These are phyloP conservation scores for Druceiella hillmani DNA, from an alignment of 2,888 invertebrate species.

Conservation along the genomic window DNA sequence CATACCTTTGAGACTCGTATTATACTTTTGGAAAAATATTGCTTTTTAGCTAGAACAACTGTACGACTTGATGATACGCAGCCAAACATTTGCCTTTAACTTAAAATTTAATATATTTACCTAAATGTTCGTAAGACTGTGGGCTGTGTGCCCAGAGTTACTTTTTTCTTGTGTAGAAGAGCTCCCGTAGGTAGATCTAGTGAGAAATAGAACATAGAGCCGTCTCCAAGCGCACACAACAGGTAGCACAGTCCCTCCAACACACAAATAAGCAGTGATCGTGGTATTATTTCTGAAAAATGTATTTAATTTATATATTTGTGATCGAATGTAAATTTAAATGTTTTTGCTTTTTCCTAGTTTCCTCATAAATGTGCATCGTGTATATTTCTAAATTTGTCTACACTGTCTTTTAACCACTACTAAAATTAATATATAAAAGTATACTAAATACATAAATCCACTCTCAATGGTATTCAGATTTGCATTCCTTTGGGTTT, in stretches of 20 bases:
- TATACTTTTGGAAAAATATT: neutral
- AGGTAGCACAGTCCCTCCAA: constrained; percentile 90
- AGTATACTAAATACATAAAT: too few relatives aligned
- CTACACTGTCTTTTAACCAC: too few relatives aligned
- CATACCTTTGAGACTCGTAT: too few relatives aligned
- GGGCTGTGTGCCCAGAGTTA: constrained; percentile 96
- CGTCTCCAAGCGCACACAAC: constrained; percentile 93
- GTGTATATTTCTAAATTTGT: too few relatives aligned
- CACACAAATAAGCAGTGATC: constrained; percentile 90
- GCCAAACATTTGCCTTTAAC: neutral
- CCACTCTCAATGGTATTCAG: too few relatives aligned
- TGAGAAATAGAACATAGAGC: constrained; percentile 94
- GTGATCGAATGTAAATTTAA: too few relatives aligned
- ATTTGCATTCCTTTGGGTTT: too few relatives aligned
- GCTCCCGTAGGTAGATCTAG: constrained; percentile 70
- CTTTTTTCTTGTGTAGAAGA: constrained; percentile 86
- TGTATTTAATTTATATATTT: too few relatives aligned
- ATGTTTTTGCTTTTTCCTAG: too few relatives aligned
- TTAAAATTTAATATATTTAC: constrained; percentile 24
- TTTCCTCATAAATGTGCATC: too few relatives aligned
- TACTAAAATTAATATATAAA: too few relatives aligned
- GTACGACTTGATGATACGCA: neutral
- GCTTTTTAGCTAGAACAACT: too few relatives aligned
- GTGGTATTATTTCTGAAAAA: constrained; percentile 91
- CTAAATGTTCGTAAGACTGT: constrained; percentile 85